These are phyloP conservation scores for Phalangium opilio DNA, from an alignment of 2,888 invertebrate genomes.

Conservation along the genomic window DNA sequence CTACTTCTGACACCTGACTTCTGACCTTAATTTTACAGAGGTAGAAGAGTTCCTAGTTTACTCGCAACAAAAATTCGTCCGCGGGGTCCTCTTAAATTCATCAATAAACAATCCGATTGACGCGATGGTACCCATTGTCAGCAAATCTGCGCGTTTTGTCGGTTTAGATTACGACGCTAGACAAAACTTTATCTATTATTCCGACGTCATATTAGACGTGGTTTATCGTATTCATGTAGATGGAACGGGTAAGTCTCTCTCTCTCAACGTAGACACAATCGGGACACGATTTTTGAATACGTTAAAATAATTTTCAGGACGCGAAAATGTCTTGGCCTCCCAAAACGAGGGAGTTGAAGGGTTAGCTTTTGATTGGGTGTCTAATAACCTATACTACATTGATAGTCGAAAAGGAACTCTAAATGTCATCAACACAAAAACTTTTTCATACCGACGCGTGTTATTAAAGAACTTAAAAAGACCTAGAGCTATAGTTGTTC, in stretches of 20 bases:
- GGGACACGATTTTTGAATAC: background rate
- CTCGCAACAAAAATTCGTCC: conserved; percentile 86
- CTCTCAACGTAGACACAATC: background rate
- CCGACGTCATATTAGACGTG: conserved; percentile 89
- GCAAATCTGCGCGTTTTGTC: conserved; percentile 77
- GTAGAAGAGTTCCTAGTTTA: conserved; percentile 84
- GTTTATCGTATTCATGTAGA: conserved; percentile 48
- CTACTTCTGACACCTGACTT: too few species aligned
- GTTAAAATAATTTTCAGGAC: conserved; percentile 33
- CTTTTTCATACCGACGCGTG: conserved; percentile 66
- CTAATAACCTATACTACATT: conserved; percentile 87
- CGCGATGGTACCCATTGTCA: conserved; percentile 85
- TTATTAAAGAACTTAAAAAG: conserved; percentile 73
- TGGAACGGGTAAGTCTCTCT: conserved; percentile 31
- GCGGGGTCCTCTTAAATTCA: conserved; percentile 45
- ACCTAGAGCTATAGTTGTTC: conserved; percentile 88
- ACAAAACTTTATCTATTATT: conserved; percentile 86
- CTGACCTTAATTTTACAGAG: conserved; percentile 33
- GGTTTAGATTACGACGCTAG: conserved; percentile 85
- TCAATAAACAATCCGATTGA: conserved; percentile 57
- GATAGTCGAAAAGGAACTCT: conserved; percentile 85
- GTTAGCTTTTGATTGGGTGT: conserved; percentile 86
- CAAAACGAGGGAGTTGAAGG: conserved; percentile 96
- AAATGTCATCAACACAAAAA: conserved; percentile 75
- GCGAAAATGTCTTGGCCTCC: conserved; percentile 79